Conservation (phyloP, 2,888 invertebrate genomes). For the Chaetogeoica ovagalla region DNA sequence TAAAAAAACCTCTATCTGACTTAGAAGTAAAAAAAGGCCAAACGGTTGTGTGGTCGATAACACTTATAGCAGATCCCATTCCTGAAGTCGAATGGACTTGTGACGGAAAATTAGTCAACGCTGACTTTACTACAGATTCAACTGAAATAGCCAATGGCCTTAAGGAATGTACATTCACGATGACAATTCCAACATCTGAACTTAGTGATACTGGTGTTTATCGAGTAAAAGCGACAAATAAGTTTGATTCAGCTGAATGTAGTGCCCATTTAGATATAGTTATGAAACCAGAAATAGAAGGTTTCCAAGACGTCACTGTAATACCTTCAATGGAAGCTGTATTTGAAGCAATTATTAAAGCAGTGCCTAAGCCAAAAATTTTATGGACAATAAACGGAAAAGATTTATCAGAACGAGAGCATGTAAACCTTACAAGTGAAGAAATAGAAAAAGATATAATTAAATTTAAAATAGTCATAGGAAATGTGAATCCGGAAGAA, state of each 20-base stretch:
- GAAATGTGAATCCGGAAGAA: constrained; percentile 72
- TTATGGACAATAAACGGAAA: constrained; percentile 67
- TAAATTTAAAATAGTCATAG: constrained; percentile 72
- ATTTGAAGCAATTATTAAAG: constrained; percentile 80
- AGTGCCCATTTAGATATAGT: constrained; percentile 76
- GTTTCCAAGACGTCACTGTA: constrained; percentile 72
- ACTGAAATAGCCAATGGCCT: constrained; percentile 74
- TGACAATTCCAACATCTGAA: constrained; percentile 76
- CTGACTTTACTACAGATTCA: constrained; percentile 67
- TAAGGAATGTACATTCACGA: constrained; percentile 77
- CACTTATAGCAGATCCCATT: constrained; percentile 85
- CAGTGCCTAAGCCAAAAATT: constrained; percentile 87
- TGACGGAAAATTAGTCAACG: constrained; percentile 73
- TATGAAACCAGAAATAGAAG: constrained; percentile 77
- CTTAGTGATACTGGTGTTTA: constrained; percentile 82
- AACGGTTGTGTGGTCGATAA: constrained; percentile 69
- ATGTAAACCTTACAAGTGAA: constrained; percentile 68
- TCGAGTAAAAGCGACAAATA: constrained; percentile 77
- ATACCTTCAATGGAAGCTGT: constrained; percentile 77
- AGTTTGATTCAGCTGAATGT: constrained; percentile 75
- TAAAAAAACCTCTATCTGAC: constrained; percentile 70
- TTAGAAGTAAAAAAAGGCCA: constrained; percentile 72
- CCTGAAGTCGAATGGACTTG: constrained; percentile 86
- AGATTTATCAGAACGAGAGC: constrained; percentile 57
- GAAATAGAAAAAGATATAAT: constrained; percentile 68